Conservation (phyloP, 2,113 vertebrate genomes). For the Nipponia nippon region DNA sequence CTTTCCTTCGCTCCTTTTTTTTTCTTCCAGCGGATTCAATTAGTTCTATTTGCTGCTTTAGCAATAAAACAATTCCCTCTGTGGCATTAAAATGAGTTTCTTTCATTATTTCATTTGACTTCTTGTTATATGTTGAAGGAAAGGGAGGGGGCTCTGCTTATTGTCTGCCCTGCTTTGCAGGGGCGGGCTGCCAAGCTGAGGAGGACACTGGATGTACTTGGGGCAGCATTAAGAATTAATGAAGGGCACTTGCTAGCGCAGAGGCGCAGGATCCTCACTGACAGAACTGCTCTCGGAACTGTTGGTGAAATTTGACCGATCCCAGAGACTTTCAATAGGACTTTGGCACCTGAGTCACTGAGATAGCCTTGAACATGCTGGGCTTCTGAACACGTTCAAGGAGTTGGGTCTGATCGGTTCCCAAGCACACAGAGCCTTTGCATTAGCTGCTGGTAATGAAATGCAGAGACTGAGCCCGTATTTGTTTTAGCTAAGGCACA, state of each 20-base stretch:
- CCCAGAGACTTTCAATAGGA: neutral
- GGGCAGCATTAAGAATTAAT: conserved; percentile 37
- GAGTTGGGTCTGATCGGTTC: neutral
- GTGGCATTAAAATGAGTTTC: conserved; percentile 72
- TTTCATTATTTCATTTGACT: conserved; percentile 74
- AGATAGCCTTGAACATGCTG: neutral
- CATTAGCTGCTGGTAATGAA: neutral
- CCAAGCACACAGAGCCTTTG: neutral
- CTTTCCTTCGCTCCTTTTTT: neutral
- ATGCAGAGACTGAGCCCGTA: rapidly evolving
- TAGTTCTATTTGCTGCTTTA: conserved; percentile 77
- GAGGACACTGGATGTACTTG: neutral
- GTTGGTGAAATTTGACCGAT: neutral
- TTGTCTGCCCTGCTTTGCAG: neutral
- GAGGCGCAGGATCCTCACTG: neutral
- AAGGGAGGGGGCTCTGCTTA: conserved; percentile 26
- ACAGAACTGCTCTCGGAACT: neutral
- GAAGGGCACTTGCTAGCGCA: neutral
- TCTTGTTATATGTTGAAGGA: conserved; percentile 41
- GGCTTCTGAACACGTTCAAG: rapidly evolving
- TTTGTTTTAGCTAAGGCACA: neutral
- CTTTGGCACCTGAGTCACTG: rapidly evolving
- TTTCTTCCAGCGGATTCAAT: conserved; percentile 64
- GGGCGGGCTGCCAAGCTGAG: neutral
- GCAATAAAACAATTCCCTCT: conserved; percentile 73